Base-by-base conservation (phyloP, 2,113 vertebrate genomes). In the Peromyscus leucopus region DNA sequence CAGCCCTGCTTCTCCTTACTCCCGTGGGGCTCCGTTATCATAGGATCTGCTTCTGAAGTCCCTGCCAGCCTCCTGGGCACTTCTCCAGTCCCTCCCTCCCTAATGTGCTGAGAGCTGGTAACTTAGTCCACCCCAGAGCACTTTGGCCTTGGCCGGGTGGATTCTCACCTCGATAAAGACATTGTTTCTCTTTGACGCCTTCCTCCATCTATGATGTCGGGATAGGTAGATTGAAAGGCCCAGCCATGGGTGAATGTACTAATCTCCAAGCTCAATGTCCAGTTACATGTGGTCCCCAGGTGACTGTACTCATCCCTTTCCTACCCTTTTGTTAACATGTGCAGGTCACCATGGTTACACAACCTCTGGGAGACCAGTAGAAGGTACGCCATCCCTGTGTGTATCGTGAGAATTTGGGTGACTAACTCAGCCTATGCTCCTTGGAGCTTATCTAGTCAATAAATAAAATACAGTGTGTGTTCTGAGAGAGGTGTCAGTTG, bases 401-500 rank as follows among this genome's bases (percentile, higher is more conserved):
- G 92, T 72, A 85, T 96, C 96, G 76, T 96, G 96, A 96, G 65
- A 36, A 90, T 67, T 72, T 93, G 95, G 91, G 90, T 91, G 96
- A 97, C 95, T 97, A 92, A 48, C 94, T 89, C 31, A 97, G 92
- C 97, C 96, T 74, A 86, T 2, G 17, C 94, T 97, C 93, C 96
- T 96, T 79, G 93, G 94, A 98, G 80, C 94, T 96, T 94, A 92
- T 96, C 93, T 86, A 94, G 86, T 97, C 96, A 86, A 57, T 0
- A 97, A 97, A 95, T 95, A 97, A 97, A 97, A 97, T 89, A 69
- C 96, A 97, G 96, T 88, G 74, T 57, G 0, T 94, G 85, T 96
- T 94, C 97, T 97, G 94, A 98, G 71, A 95, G 96, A 96, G 97
- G 95, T 91, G n/a, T 97, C 97, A 89, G 65, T 93, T 93, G 96